These are phyloP conservation scores for Phenganax marumi DNA, from an alignment of 92 coral and sea anemone species.

Conservation along the genomic window DNA sequence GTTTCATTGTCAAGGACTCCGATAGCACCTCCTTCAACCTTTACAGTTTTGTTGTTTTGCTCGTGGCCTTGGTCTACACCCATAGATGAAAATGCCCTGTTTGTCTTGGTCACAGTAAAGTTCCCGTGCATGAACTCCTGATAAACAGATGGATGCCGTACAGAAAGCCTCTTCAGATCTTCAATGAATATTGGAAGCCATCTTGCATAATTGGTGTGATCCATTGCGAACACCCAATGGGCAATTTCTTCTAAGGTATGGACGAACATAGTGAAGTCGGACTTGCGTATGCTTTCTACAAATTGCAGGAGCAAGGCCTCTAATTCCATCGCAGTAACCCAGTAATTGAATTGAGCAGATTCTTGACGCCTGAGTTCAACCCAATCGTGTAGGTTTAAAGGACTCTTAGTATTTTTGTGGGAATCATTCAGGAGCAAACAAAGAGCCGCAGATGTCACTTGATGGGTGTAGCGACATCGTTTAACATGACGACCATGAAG, in stretches of 20 bases:
- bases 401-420: no score
- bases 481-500: not conserved
- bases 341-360: conserved; percentile 6
- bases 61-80: no score
- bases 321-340: not conserved
- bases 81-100: not conserved
- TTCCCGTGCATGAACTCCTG: not conserved
- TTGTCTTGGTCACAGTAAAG: not conserved
- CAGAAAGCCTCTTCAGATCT: conserved; percentile 1
- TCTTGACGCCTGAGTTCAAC: conserved; percentile 1
- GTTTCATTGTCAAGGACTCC: not conserved
- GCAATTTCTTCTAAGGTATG: not conserved
- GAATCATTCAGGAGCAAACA: not conserved
- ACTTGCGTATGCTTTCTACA: not conserved
- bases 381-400: no score
- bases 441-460: not conserved
- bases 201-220: not conserved
- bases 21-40: conserved; percentile 1
- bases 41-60: not conserved
- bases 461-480: conserved; percentile 2
- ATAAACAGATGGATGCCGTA: not conserved
- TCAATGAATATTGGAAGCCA: conserved; percentile 8
- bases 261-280: not conserved
- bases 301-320: not conserved
- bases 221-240: not conserved